Evolutionary conservation across 2,888 invertebrate species (phyloP), one percentile per base, ranked within the genome.

Genomic region (Petrolisthes cinctipes): DNA sequence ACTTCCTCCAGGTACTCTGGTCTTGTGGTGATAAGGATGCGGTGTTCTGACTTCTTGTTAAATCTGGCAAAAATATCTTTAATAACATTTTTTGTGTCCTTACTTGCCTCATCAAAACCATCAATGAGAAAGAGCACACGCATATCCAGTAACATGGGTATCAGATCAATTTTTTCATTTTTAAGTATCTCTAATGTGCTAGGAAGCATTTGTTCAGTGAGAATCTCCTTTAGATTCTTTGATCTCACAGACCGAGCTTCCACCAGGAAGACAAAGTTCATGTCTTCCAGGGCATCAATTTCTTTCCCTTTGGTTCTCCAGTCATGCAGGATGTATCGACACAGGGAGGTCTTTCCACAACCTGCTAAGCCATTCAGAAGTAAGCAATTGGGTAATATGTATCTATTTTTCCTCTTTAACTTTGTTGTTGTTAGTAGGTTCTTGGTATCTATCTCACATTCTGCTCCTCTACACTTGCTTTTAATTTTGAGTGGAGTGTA

Each of bases 401-500:
- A 20, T 14, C 57, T 0, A 37, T 37, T n/a, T 4, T 20, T 53
- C n/a, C 4, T 5, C 17, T 53, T 61, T 73, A n/a, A 5, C 20
- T 14, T 75, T 51, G 14, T 73, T 14, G 37, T 51, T 7, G 37
- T 80, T 7, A 87, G 20, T n/a, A 87, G 9, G 6, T 80, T 23
- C 68, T 61, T 37, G 11, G 79, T 80, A 6, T 54, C 57, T 57
- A 87, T 84, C 51, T 83, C 73, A 3, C 17, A 61, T 9, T 71
- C 71, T 71, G 37, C 37, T 37, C 37, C 37, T 20, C 6, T 66
- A 2, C 51, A n/a, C 7, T 11, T 51, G 56, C n/a, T 61, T 53
- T 80, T 83, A 73, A 84, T 83, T 78, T 84, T 87, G 11, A 87
- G 80, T 37, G 87, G 87, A n/a, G 87, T 87, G n/a, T 83, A 87